Base-by-base conservation (phyloP, 2,797 vertebrate species). In the Scarus forsteni region DNA sequence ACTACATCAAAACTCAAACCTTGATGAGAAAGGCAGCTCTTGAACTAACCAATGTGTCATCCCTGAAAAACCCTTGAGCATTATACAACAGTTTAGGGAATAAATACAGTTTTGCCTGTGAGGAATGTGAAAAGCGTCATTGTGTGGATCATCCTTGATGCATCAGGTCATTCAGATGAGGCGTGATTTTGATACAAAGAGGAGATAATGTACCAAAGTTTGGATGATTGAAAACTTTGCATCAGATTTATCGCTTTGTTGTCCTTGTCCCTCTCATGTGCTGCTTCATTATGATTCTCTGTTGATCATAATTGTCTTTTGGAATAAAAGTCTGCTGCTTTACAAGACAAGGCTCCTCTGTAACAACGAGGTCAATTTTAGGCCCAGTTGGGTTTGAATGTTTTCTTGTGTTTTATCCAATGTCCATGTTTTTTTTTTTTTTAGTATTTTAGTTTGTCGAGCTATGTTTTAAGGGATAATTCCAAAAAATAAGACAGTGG, bases 311-410 rank as follows among this genome's bases (percentile, higher is more conserved):
- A 56, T 79, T 68, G 38, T 66, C 51, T 81, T 56, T 82, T 69
- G 80, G 51, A 65, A 59, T 80, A 63, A 58, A 51, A 72, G 45
- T 70, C 70, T 36, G 48, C 53, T 70, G 68, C 63, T 59, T 67
- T 44, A 52, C 12, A 18, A 78, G 46, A 90, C 83, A 83, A 75
- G 81, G 77, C 68, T 52, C 52, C 9, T 85, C 60, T 85, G 73
- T 84, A 70, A 74, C 56, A 42, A 58, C 3, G 14, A 45, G 78
- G 70, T 84, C 74, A 77, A 61, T 57, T 73, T 76, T 79, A 58
- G 69, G 55, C 68, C 27, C 36, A 60, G 27, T 78, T 75, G 34
- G 74, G 58, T 73, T 74, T 59, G 52, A 56, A 77, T 81, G 16
- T 80, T 77, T 27, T 46, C 55, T 53, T 59, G 35, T 74, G 18